Conservation (phyloP, 1,140 invertebrate species). For the Drosophila mojavensis region DNA sequence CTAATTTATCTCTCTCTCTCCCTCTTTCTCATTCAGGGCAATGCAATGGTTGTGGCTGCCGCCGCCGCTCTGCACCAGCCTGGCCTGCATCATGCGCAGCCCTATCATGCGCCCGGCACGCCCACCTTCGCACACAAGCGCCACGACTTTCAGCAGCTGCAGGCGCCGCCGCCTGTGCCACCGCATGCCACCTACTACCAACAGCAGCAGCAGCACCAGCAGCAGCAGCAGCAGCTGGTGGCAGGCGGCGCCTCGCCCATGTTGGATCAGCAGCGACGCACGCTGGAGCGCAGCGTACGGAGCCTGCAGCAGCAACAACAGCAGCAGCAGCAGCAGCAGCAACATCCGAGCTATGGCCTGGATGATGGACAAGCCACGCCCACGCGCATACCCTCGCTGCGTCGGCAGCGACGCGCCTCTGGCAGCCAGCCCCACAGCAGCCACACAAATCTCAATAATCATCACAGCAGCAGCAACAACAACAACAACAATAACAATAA, state of each 20-base stretch:
- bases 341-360: slow-evolving; percentile 41
- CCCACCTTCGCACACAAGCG: slow-evolving; percentile 72
- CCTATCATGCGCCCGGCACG: slow-evolving; percentile 73
- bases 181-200: slow-evolving; percentile 73
- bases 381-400: slow-evolving; percentile 74
- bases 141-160: slow-evolving; percentile 65
- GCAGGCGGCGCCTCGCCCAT: slow-evolving; percentile 54
- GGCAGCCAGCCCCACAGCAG: slow-evolving; percentile 64
- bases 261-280: slow-evolving; percentile 62
- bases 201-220: slow-evolving; percentile 48
- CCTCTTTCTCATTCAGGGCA: slow-evolving; percentile 33
- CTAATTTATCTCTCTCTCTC: neutral
- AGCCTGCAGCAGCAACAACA: slow-evolving; percentile 59
- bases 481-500: slow-evolving; percentile 58
- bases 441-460: slow-evolving; percentile 65
- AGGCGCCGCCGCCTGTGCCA: slow-evolving; percentile 72
- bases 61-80: slow-evolving; percentile 62
- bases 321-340: slow-evolving; percentile 25
- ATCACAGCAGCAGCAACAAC: slow-evolving; percentile 48
- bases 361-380: slow-evolving; percentile 63
- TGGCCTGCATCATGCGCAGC: slow-evolving; percentile 78
- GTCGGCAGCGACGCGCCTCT: slow-evolving; percentile 70
- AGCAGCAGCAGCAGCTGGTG: slow-evolving; percentile 14
- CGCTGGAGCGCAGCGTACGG: slow-evolving; percentile 70
- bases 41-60: slow-evolving; percentile 36